phyloP scores from a whole-genome alignment of 2,888 invertebrate species.

The Theristus sp. region DNA sequence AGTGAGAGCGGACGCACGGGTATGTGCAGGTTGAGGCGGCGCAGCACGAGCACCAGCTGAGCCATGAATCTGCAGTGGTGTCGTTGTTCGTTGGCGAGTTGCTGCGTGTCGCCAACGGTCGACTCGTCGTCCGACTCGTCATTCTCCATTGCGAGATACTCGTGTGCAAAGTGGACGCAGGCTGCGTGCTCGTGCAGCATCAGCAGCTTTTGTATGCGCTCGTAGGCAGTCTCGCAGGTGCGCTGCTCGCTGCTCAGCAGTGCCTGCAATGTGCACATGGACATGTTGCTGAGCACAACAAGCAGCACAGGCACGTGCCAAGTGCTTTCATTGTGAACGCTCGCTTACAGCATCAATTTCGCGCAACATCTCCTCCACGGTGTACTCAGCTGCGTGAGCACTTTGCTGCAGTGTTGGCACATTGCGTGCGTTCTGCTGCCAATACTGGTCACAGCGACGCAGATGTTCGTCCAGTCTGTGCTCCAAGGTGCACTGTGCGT shows the following conservation, averaged over 20 bases:
- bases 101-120: not conserved
- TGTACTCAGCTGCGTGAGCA: too few relatives aligned
- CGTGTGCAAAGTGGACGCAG: not conserved
- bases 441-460: not conserved
- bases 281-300: too few relatives aligned
- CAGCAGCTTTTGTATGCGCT: not conserved
- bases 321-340: too few relatives aligned
- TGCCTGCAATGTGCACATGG: too few relatives aligned
- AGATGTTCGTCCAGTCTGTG: not conserved
- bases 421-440: not conserved
- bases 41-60: not conserved
- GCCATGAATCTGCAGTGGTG: not conserved
- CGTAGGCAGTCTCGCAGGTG: not conserved
- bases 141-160: not conserved
- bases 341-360: too few relatives aligned
- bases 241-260: not conserved
- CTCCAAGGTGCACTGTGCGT: not conserved
- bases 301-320: too few relatives aligned
- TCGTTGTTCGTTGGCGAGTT: not conserved
- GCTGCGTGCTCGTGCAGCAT: not conserved
- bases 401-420: too few relatives aligned
- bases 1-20: not conserved
- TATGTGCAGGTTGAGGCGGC: not conserved
- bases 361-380: too few relatives aligned
- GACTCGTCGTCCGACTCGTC: not conserved